These are phyloP conservation scores for Orthosia gothica DNA, from an alignment of 2,888 invertebrate species.

Conservation along the genomic window DNA sequence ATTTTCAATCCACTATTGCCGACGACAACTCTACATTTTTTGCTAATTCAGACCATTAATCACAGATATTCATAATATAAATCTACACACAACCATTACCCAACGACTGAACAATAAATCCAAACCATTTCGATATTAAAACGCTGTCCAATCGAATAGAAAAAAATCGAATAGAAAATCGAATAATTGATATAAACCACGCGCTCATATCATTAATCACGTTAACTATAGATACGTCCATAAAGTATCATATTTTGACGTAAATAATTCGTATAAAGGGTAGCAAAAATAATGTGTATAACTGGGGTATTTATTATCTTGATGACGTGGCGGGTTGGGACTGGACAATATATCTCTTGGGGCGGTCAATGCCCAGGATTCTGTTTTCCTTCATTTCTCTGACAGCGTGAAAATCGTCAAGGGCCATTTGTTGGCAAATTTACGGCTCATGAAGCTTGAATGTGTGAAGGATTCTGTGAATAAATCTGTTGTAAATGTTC, in stretches of 20 bases:
- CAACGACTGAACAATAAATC: slow-evolving; percentile 63
- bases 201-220: slow-evolving; percentile 79
- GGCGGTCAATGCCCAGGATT: slow-evolving; percentile 72
- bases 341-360: slow-evolving; percentile 81
- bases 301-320: slow-evolving; percentile 73
- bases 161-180: slow-evolving; percentile 80
- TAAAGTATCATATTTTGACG: slow-evolving; percentile 79
- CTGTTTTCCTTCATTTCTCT: slow-evolving; percentile 88
- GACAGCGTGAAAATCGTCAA: slow-evolving; percentile 87
- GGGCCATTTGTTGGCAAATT: slow-evolving; percentile 88
- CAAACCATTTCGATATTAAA: slow-evolving; percentile 72
- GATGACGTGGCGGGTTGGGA: slow-evolving; percentile 75
- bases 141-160: slow-evolving; percentile 72
- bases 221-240: slow-evolving; percentile 78
- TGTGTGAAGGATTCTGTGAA: slow-evolving; percentile 78
- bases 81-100: slow-evolving; percentile 46
- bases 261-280: slow-evolving; percentile 72
- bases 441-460: slow-evolving; percentile 85
- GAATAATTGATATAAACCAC: slow-evolving; percentile 82
- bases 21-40: background rate
- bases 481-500: slow-evolving; percentile 59
- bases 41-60: slow-evolving; percentile 16
- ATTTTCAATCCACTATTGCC: background rate
- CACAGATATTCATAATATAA: slow-evolving; percentile 34
- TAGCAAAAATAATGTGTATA: slow-evolving; percentile 66